Percentiles rank a stretch among this genome's conserved stretches.
Evolutionary conservation across 1,140 invertebrate species (phyloP).

Genomic region (Homalodisca vitripennis): DNA sequence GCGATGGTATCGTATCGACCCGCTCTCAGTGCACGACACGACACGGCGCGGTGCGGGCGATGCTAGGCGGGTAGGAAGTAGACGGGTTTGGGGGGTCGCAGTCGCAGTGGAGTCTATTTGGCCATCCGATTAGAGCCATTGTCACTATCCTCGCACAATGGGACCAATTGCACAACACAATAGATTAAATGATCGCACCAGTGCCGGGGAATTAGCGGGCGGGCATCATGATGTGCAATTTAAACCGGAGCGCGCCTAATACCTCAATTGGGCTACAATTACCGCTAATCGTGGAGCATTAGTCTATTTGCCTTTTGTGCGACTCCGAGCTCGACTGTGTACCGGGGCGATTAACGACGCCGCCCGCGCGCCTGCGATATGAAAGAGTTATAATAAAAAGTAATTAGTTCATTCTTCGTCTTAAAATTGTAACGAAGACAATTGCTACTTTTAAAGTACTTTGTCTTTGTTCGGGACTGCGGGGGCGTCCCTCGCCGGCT

Average conservation of each 20-base stretch:
- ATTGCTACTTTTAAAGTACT: conserved; percentile 32
- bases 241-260: conserved; percentile 28
- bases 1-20: not conserved
- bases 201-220: conserved; percentile 28
- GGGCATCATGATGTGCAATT: conserved; percentile 20
- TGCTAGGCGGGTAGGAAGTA: not conserved
- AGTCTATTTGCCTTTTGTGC: not conserved
- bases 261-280: conserved; percentile 38
- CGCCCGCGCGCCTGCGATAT: not conserved
- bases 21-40: not conserved
- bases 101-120: conserved; percentile 30
- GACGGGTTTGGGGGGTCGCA: conserved; percentile 7
- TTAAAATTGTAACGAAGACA: conserved; percentile 32
- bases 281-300: conserved; percentile 15
- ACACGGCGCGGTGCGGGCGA: not conserved
- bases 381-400: conserved; percentile 30
- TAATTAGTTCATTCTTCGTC: conserved; percentile 33
- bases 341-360: conserved; percentile 23
- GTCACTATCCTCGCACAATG: conserved; percentile 30
- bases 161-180: conserved; percentile 31
- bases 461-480: conserved; percentile 20
- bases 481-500: conserved; percentile 10
- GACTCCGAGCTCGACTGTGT: conserved; percentile 24
- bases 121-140: conserved; percentile 32
- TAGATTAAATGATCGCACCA: conserved; percentile 28